Percentiles rank a stretch among this genome's conserved stretches.
phyloP scores from a whole-genome alignment of 2,888 invertebrate genomes.

The Hoplodrina blanda region DNA sequence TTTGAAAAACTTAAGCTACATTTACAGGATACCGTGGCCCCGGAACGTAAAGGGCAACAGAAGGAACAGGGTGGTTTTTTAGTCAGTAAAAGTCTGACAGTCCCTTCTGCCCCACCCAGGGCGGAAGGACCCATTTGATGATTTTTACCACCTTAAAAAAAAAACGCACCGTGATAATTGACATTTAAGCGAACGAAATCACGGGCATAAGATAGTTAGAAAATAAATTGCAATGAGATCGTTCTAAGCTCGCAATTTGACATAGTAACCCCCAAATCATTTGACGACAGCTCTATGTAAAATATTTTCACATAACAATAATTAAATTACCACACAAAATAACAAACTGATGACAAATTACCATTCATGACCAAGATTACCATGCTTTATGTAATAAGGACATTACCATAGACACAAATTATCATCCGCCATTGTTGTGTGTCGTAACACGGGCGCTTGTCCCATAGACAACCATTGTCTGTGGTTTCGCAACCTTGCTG shows the following conservation, averaged over 20 bases:
- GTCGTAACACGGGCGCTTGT: constrained; percentile 67
- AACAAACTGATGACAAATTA: constrained; percentile 49
- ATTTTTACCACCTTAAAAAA: too few relatives aligned
- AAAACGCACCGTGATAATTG: too few relatives aligned
- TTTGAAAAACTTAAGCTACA: too few relatives aligned
- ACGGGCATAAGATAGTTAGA: too few relatives aligned
- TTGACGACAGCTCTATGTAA: background rate
- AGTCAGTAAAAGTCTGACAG: too few relatives aligned
- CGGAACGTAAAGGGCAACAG: too few relatives aligned
- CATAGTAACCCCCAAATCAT: background rate
- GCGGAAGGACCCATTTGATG: too few relatives aligned
- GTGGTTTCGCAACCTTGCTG: constrained; percentile 65
- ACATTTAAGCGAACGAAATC: too few relatives aligned
- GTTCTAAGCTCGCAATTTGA: background rate
- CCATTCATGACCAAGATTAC: constrained; percentile 53
- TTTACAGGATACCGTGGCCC: too few relatives aligned
- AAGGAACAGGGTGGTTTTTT: too few relatives aligned
- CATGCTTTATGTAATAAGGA: constrained; percentile 63
- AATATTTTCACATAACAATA: background rate
- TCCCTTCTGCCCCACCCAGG: too few relatives aligned
- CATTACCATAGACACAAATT: constrained; percentile 65
- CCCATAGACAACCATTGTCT: constrained; percentile 70
- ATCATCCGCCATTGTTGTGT: constrained; percentile 67
- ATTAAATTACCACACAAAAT: constrained; percentile 35
- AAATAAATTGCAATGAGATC: too few relatives aligned